A percentile compares a stretch with the other conserved stretches of the same genome.
These are phyloP conservation scores for Pomatorhinus ruficollis DNA, from an alignment of 2,113 vertebrate species.

Conservation along the genomic window DNA sequence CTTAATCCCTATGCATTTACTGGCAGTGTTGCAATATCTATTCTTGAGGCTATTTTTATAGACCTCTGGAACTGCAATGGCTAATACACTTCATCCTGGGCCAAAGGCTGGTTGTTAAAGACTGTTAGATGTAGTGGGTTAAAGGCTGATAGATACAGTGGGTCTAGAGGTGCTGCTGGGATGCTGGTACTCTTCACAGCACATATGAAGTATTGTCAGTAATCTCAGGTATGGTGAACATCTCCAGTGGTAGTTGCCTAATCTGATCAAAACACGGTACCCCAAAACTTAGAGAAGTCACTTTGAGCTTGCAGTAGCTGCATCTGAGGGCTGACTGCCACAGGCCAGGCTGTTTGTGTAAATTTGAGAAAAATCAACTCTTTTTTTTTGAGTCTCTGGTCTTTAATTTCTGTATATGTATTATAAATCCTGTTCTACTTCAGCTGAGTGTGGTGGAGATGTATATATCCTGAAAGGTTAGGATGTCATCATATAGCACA, in stretches of 20 bases:
- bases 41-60: background rate
- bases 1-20: background rate
- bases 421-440: background rate
- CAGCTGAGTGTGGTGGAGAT: background rate
- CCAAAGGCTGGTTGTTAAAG: background rate
- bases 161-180: background rate
- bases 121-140: background rate
- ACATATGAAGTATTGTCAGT: background rate
- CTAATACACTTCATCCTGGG: background rate
- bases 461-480: background rate
- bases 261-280: accelerated
- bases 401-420: background rate
- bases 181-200: background rate
- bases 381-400: background rate
- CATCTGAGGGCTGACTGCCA: background rate
- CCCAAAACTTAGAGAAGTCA: background rate
- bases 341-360: background rate
- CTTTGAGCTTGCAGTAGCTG: background rate
- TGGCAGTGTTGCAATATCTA: background rate
- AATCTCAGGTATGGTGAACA: background rate
- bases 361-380: background rate
- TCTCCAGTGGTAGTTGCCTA: background rate
- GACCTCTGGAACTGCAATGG: background rate
- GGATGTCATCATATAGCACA: background rate
- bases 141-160: background rate